Evolutionary conservation across 2,113 vertebrate species (phyloP), one percentile per base, ranked within the genome.

Genomic region (Hymenochirus boettgeri): DNA sequence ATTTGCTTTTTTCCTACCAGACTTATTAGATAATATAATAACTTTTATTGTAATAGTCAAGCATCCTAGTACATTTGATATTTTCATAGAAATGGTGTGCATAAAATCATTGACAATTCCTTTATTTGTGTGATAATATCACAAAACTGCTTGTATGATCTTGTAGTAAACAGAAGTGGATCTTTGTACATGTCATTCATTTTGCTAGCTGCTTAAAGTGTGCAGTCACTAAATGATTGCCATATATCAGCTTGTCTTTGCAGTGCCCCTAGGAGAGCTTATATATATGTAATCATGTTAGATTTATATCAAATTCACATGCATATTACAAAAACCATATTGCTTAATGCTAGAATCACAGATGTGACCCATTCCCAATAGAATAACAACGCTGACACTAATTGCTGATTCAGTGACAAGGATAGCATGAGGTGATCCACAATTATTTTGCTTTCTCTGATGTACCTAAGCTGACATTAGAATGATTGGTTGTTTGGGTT

Each of bases 271-370:
- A 42, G 52, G 21, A 60, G 29, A 13, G 33, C 31, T 58, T 45
- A 60, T 60, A 57, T 29, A 69, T 69, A 12, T 42, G 39, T 69
- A 69, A 69, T 59, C 57, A 45, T 60, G 65, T 69, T 60, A 69
- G 65, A 69, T 69, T 69, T 69, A 60, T 69, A 60, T 60, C 65
- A 19, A 54, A 69, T 69, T 69, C 53, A 60, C 65, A 69, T 69
- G 47, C 52, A 69, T 60, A 60, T 48, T 26, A 69, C 39, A 45
- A 51, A 58, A 42, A 58, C 55, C 56, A 59, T 66, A 23, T 66
- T 65, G 62, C 19, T 57, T 53, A 53, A 60, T 45, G 26, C 57
- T 45, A 29, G 56, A 31, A 29, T 58, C 65, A 69, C 65, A 69
- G 65, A 69, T 69, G 65, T 60, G 65, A 24, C 65, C 59, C 33